These are phyloP conservation scores for Neogale vison DNA, from an alignment of 2,113 vertebrate genomes.

Conservation along the genomic window DNA sequence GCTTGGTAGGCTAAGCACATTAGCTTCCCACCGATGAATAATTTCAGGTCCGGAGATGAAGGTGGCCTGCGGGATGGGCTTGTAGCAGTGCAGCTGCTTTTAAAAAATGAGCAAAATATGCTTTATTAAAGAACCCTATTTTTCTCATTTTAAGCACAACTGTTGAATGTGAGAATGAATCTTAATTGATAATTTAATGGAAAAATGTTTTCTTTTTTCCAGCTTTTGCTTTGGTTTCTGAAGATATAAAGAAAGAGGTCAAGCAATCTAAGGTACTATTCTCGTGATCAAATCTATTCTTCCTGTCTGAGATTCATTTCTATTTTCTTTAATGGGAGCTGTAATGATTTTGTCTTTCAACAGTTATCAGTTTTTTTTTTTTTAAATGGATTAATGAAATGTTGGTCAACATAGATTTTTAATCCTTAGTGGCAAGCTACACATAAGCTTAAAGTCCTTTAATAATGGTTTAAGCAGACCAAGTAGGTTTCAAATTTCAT, in stretches of 20 bases:
- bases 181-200: slow-evolving; percentile 61
- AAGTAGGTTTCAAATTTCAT: neutral
- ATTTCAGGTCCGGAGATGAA: slow-evolving; percentile 50
- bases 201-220: slow-evolving; percentile 68
- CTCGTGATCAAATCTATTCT: neutral
- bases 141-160: slow-evolving; percentile 35
- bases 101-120: neutral
- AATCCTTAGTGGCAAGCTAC: neutral
- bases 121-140: slow-evolving; percentile 16
- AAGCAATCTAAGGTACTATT: slow-evolving; percentile 82
- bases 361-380: neutral
- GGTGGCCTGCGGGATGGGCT: slow-evolving; percentile 28
- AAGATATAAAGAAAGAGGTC: slow-evolving; percentile 77
- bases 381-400: neutral
- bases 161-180: slow-evolving; percentile 58
- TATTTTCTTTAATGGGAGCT: neutral
- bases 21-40: slow-evolving; percentile 56
- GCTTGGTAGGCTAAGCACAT: slow-evolving; percentile 58
- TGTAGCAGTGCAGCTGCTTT: slow-evolving; percentile 53
- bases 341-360: neutral
- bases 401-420: neutral
- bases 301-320: neutral
- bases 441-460: neutral
- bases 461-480: neutral
- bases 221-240: slow-evolving; percentile 81